Base-by-base conservation (phyloP, 1,140 invertebrate species). In the Dinothrombium tinctorium region DNA sequence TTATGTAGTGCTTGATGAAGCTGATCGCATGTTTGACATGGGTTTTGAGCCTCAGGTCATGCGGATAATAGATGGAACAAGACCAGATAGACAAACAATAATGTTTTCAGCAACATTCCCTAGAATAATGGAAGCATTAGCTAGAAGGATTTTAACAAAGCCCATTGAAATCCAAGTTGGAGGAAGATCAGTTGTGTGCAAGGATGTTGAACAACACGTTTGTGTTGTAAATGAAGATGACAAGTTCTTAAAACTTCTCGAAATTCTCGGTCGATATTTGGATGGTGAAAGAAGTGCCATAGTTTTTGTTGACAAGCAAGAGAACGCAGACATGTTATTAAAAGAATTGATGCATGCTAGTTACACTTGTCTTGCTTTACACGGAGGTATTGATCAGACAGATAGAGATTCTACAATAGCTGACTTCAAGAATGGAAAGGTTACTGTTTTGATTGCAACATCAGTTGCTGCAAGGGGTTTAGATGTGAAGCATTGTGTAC, bases 1-100 rank as follows among this genome's bases (percentile, higher is more conserved):
- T 0, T 99, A 96, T 56, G 72, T 96, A 24, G 92, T 99, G 0
- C 59, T 99, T 2, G 94, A 99, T 60, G 94, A 99, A 61, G 94
- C 94, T 2, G 94, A 99, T 60, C 64, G 94, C 25, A 98, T 98
- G 92, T 99, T 99, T 56, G 94, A 99, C 55, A 95, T 98, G 87
- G 92, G 92, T 14, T 99, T 99, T 60, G 92, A 98, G 61, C 92
- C 92, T 4, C 92, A 98, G 63, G 77, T 89, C 1, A 94, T 89
- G 79, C 72, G 84, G 48, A 96, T 99, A 33, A 78, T 99, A 48
- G 90, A 96, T 51, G 94, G 94, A 57, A 74, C 96, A 2, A 66
- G 92, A 24, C 94, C 94, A 0, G 92, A 98, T 60, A 60, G 89
- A 35, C 89, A 99, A 60, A 95, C 87, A 0, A 90, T 99, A 0